These are phyloP conservation scores for Chrysemys picta DNA, from an alignment of 2,113 vertebrate species.

Conservation along the genomic window DNA sequence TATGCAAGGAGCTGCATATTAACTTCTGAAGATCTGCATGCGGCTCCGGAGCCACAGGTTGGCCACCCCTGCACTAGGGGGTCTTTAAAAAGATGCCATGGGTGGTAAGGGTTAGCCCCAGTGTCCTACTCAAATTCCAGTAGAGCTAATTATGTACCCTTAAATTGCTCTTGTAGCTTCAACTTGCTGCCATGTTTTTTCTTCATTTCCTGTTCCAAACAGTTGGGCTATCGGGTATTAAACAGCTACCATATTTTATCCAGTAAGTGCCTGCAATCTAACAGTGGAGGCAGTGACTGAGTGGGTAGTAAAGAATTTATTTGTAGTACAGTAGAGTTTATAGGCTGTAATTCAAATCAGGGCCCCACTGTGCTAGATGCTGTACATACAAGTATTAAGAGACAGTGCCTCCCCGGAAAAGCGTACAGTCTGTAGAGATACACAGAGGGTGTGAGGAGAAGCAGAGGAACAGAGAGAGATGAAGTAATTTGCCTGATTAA, in stretches of 20 bases:
- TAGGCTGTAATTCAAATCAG: neutral
- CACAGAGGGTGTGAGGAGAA: neutral
- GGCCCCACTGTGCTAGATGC: neutral
- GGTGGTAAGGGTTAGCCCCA: neutral
- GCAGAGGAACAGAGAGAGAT: neutral
- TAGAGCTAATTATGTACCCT: neutral
- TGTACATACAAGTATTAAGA: neutral
- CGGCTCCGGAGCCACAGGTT: no score
- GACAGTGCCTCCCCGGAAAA: neutral
- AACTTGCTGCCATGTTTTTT: neutral
- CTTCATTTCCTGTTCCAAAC: neutral
- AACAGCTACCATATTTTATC: neutral
- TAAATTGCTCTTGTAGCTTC: neutral
- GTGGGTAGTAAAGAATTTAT: neutral
- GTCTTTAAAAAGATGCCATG: neutral
- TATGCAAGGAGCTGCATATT: no score
- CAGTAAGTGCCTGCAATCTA: constrained; percentile 37
- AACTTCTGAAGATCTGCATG: no score
- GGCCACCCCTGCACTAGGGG: neutral
- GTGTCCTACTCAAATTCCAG: neutral
- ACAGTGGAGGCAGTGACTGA: neutral
- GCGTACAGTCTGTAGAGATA: neutral
- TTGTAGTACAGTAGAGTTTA: neutral
- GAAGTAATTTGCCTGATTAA: neutral
- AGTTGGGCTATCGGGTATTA: neutral